Evolutionary conservation across 30 jellyfish, hydroid and myxozoan species (phyloP).

Genomic region (Sanderia malayensis): DNA sequence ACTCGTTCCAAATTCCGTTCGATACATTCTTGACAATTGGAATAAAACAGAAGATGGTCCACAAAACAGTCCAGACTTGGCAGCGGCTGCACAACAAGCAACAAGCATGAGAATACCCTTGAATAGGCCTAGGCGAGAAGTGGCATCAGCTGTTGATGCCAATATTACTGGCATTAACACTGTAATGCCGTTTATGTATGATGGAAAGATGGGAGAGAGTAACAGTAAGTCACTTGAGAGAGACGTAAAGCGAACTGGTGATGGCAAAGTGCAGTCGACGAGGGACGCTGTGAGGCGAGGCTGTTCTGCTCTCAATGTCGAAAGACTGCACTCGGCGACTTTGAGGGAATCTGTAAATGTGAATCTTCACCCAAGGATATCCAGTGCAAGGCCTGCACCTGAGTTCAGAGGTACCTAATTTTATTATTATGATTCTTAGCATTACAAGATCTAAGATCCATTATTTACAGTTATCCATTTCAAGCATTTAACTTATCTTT

Average conservation of each 20-base stretch:
- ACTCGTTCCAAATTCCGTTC: not conserved
- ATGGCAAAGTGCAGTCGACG: not conserved
- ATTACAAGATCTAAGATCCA: too few species aligned
- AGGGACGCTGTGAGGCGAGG: not conserved
- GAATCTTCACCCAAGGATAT: slow-evolving; percentile 23
- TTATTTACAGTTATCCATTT: too few species aligned
- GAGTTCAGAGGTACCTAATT: slow-evolving; percentile 56
- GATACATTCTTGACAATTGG: not conserved
- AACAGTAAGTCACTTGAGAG: too few species aligned
- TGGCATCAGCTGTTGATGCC: not conserved
- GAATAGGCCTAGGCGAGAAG: not conserved
- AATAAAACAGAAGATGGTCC: not conserved
- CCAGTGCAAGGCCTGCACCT: slow-evolving; percentile 46
- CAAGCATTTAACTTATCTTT: too few species aligned
- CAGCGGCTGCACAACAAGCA: too few species aligned
- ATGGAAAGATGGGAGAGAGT: too few species aligned
- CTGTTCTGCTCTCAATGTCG: not conserved
- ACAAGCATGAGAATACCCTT: too few species aligned
- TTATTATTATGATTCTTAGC: too few species aligned
- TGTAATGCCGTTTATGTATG: slow-evolving; percentile 36
- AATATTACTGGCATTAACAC: not conserved
- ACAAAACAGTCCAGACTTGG: too few species aligned
- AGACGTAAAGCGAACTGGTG: too few species aligned
- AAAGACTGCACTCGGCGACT: not conserved
- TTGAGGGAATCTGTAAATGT: slow-evolving; percentile 5